Percentiles rank a stretch among this genome's conserved stretches.
phyloP scores from a whole-genome alignment of 2,888 invertebrate genomes.

The Patella caerulea region DNA sequence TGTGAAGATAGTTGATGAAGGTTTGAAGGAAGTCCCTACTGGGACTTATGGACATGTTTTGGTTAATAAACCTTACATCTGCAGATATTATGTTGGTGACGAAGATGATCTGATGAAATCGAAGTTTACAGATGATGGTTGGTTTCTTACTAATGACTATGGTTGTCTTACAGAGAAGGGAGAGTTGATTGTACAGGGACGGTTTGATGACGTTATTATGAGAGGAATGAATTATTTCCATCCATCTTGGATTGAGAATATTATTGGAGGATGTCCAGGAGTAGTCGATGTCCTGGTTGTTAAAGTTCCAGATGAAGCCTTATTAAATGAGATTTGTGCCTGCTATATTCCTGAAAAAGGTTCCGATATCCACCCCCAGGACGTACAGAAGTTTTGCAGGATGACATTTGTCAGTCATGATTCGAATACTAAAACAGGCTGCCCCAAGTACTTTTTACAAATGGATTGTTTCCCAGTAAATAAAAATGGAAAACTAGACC shows the following conservation, averaged over 20 bases:
- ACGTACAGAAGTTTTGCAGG: constrained; percentile 6
- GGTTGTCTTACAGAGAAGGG: constrained; percentile 11
- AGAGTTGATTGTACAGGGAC: constrained; percentile 14
- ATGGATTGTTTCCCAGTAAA: background rate
- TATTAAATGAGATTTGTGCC: constrained; percentile 25
- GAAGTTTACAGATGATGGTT: constrained; percentile 21
- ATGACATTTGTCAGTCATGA: constrained; percentile 15
- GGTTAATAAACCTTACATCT: too few relatives aligned
- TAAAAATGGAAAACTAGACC: background rate
- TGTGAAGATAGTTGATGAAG: too few relatives aligned
- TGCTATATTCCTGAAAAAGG: constrained; percentile 14
- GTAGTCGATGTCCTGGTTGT: constrained; percentile 19
- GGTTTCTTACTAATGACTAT: constrained; percentile 16
- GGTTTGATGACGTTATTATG: constrained; percentile 20
- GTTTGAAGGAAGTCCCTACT: too few relatives aligned
- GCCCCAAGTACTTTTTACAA: background rate
- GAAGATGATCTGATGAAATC: constrained; percentile 15
- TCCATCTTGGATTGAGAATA: constrained; percentile 23
- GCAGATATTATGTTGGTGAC: background rate
- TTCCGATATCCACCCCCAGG: background rate
- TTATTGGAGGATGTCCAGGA: constrained; percentile 22
- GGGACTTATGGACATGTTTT: too few relatives aligned
- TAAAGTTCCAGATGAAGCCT: constrained; percentile 20
- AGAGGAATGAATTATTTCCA: constrained; percentile 23
- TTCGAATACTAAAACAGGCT: background rate